Base-by-base conservation (phyloP, 2,113 vertebrate species). In the Cavia porcellus region DNA sequence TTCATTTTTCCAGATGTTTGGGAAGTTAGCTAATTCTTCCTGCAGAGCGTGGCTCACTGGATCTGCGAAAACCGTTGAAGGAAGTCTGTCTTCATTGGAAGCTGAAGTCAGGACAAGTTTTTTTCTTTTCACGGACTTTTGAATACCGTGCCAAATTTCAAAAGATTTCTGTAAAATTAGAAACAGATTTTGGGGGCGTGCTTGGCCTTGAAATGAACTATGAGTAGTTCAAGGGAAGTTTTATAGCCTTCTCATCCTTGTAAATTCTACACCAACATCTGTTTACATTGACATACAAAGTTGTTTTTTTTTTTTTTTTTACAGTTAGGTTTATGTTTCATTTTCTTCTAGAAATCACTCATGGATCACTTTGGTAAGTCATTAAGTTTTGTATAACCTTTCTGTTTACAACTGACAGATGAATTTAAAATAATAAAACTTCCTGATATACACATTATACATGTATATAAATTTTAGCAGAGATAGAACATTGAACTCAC, bases 171-270 rank as follows among this genome's bases (percentile, higher is more conserved):
- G 96, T 96, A 98, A 98, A 99, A 99, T 99, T 98, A 98, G 98
- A 99, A 99, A 98, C 99, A 99, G 98, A 94, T 98, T 99, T 98
- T 77, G 86, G 98, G 98, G 98, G 98, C 97, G 98, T 98, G 98
- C 96, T 98, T 97, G 96, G 98, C 98, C 97, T 94, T 97, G 94
- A 97, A 97, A 95, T 82, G 98, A 98, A 96, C 98, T 98, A 95
- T 94, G 98, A 96, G 98, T 98, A 98, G 98, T 95, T 98, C 96
- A 95, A 83, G 89, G 96, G 96, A 95, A 95, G 90, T 97, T 98
- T 98, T 98, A 97, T 92, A 97, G 95, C 96, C 52, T 98, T 97
- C 95, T 89, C 92, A 94, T 95, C 97, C 88, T 47, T 96, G 89
- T 94, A 97, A 98, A 98, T 96, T 97, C 90, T 96, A 97, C 83